phyloP scores from a whole-genome alignment of 2,113 vertebrate genomes.

The Aphelocoma coerulescens region DNA sequence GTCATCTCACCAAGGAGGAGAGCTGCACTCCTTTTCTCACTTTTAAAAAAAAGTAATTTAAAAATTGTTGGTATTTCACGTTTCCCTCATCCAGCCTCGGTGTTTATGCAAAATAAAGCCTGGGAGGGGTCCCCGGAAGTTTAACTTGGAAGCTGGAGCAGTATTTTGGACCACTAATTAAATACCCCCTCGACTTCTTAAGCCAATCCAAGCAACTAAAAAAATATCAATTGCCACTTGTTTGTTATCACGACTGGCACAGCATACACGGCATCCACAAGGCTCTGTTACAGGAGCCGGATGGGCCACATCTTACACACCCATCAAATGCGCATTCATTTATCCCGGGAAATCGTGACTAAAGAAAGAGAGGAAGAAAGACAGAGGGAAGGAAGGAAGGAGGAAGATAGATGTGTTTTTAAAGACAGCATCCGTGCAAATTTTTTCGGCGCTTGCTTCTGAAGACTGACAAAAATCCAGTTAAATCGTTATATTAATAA shows the following conservation, averaged over 20 bases:
- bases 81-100: background rate
- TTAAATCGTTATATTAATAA: background rate
- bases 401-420: background rate
- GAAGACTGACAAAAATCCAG: background rate
- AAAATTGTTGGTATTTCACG: background rate
- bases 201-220: background rate
- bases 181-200: background rate
- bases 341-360: background rate
- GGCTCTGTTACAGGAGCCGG: background rate
- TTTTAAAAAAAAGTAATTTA: background rate
- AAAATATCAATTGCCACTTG: background rate
- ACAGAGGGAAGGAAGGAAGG: background rate
- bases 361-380: background rate
- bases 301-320: conserved; percentile 2
- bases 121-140: background rate
- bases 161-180: background rate
- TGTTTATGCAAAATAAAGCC: background rate
- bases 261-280: background rate
- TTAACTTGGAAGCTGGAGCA: background rate
- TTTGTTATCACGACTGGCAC: background rate
- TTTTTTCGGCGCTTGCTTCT: background rate
- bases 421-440: background rate
- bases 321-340: background rate
- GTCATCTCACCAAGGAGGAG: background rate
- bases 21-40: background rate